Conservation (phyloP, 2,888 invertebrate genomes). For the Smittia aterrima region DNA sequence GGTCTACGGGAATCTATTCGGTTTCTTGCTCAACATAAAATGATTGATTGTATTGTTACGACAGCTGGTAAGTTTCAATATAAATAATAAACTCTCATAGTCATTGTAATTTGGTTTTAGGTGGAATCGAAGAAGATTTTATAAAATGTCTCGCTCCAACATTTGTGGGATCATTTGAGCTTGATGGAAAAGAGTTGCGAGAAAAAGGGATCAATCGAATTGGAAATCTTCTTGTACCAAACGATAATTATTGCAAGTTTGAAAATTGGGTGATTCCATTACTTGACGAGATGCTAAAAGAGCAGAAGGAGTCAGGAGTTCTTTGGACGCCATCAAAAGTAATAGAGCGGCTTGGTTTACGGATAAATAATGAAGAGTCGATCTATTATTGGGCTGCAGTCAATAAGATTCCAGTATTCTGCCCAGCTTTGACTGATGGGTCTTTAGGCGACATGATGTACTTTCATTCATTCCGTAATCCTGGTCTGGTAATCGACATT, state of each 20-base stretch:
- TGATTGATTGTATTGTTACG: constrained; percentile 92
- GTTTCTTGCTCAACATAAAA: constrained; percentile 78
- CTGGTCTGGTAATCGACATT: constrained; percentile 91
- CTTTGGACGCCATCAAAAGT: constrained; percentile 93
- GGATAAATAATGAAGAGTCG: constrained; percentile 85
- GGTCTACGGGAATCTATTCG: constrained; percentile 89
- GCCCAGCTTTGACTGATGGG: constrained; percentile 97
- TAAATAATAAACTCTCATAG: not conserved
- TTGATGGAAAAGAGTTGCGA: constrained; percentile 75
- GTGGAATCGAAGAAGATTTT: constrained; percentile 97
- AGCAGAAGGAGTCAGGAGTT: constrained; percentile 71
- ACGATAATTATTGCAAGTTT: constrained; percentile 96
- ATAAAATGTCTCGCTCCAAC: constrained; percentile 98
- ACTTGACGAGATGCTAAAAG: constrained; percentile 83
- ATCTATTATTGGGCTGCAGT: constrained; percentile 97
- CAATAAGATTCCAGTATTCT: constrained; percentile 95
- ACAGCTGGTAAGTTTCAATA: constrained; percentile 66
- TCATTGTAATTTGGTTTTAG: not conserved
- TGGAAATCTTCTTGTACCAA: constrained; percentile 94
- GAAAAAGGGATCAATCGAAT: constrained; percentile 78
- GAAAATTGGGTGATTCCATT: constrained; percentile 95
- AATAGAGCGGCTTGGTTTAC: constrained; percentile 77
- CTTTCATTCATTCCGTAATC: constrained; percentile 85
- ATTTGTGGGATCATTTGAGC: constrained; percentile 84
- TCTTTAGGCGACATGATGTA: constrained; percentile 99